phyloP scores from a whole-genome alignment of 2,888 invertebrate genomes.

The Lithophane socia region DNA sequence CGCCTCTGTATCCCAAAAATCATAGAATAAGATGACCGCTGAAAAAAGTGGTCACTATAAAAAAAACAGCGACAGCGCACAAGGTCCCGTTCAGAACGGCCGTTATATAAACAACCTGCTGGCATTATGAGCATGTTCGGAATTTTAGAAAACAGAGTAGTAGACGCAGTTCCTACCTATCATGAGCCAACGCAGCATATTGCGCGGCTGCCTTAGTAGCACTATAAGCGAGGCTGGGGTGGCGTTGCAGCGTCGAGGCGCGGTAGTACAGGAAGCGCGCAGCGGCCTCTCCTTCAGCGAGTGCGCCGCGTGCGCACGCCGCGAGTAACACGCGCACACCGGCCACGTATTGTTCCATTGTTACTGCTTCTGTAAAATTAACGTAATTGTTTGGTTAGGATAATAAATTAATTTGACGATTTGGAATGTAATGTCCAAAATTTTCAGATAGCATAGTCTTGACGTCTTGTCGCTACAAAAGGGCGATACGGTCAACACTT shows the following conservation, averaged over 20 bases:
- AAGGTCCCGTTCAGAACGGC: background rate
- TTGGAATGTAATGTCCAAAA: no score
- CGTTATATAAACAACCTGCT: background rate
- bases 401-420: background rate
- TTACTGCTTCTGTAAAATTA: conserved; percentile 82
- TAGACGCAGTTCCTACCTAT: conserved; percentile 76
- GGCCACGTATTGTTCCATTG: conserved; percentile 92
- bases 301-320: conserved; percentile 91
- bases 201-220: conserved; percentile 91
- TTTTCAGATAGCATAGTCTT: no score
- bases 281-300: conserved; percentile 92
- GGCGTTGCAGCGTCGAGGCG: conserved; percentile 91
- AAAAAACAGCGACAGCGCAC: no score
- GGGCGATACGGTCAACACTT: no score
- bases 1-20: no score
- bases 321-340: conserved; percentile 91
- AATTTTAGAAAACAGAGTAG: background rate
- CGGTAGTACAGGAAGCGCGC: conserved; percentile 92
- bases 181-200: conserved; percentile 91
- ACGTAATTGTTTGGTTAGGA: background rate
- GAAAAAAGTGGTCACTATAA: background rate
- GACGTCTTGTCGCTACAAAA: no score
- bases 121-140: background rate
- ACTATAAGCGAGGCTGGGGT: conserved; percentile 91
- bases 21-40: no score